Evolutionary conservation across 2,888 invertebrate species (phyloP), one percentile per base, ranked within the genome.

Genomic region (Mycalesis mineus): DNA sequence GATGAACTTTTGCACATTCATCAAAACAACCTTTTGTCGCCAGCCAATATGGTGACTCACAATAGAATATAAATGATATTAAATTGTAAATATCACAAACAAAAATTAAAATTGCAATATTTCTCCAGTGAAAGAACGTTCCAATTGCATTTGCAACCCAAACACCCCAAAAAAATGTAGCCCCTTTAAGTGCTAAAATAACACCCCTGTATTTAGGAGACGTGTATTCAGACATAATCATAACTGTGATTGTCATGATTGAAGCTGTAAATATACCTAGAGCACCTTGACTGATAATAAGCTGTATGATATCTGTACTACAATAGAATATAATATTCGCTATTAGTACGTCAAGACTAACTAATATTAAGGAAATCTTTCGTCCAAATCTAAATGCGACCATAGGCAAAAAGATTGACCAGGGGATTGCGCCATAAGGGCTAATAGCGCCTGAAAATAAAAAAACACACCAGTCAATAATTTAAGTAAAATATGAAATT

Each of bases 101-200:
- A 1, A 61, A 50, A 6, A 61, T 59, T 7, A 64, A 6, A 14
- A 63, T 45, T 3, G 55, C 44, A 4, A 69, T 65, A 9, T 62
- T 60, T 40, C 55, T 65, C 61, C 65, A 68, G 28, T 62, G 61
- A 9, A 55, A 60, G 15, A 62, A 68, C 0, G 70, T 68, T 0
- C 69, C 71, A 6, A 69, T 59, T 3, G 63, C 64, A 40, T 64
- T 67, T 1, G 65, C 41, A 2, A 59, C 41, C 67, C 65, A 65
- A 7, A 67, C 39, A 2, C 65, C 65, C 62, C 65, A 65, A 15
- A 54, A 60, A 15, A 60, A 59, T 0, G 55, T 55, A 7, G 65
- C 65, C 1, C 59, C 57, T 53, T 65, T 67, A 1, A 60, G 17
- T 3, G 62, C 60, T 17, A 65, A 17, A 45, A 67, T 61, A 28